Conservation (phyloP, 2,888 invertebrate species). For the Drosophila stalkeri region DNA sequence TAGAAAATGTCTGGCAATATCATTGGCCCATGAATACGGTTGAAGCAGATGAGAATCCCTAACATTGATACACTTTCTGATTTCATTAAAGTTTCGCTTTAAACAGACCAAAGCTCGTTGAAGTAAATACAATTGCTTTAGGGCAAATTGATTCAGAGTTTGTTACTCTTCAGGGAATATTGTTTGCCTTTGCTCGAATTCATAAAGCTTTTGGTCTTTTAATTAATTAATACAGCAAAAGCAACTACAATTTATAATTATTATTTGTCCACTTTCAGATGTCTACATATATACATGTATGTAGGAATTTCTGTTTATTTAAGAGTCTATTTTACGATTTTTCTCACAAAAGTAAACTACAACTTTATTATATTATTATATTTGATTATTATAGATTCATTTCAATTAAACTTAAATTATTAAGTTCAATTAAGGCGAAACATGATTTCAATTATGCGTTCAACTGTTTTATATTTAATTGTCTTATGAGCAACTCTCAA, state of each 20-base stretch:
- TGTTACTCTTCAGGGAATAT: conserved; percentile 18
- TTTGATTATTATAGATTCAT: too few relatives aligned
- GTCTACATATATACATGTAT: too few relatives aligned
- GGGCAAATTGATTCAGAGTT: conserved; percentile 18
- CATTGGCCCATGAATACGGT: conserved; percentile 62
- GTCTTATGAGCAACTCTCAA: too few relatives aligned
- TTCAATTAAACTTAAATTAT: too few relatives aligned
- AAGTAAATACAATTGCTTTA: background rate
- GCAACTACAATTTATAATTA: background rate
- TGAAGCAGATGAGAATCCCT: conserved; percentile 9
- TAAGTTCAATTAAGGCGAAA: too few relatives aligned
- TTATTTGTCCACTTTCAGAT: too few relatives aligned
- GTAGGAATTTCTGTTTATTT: too few relatives aligned
- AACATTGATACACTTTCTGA: conserved; percentile 30
- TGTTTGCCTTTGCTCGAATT: conserved; percentile 7
- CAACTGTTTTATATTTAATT: too few relatives aligned
- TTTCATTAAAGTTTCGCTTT: background rate
- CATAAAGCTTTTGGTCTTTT: background rate
- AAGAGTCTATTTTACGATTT: too few relatives aligned
- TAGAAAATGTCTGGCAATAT: conserved; percentile 64
- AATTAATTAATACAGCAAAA: conserved; percentile 25
- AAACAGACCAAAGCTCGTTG: conserved; percentile 9
- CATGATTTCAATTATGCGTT: too few relatives aligned
- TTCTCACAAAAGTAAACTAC: too few relatives aligned
- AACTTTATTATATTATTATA: too few relatives aligned